A percentile compares a stretch with the other conserved stretches of the same genome.
Conservation (phyloP, 2,888 invertebrate genomes). For the Netelia melanura region DNA sequence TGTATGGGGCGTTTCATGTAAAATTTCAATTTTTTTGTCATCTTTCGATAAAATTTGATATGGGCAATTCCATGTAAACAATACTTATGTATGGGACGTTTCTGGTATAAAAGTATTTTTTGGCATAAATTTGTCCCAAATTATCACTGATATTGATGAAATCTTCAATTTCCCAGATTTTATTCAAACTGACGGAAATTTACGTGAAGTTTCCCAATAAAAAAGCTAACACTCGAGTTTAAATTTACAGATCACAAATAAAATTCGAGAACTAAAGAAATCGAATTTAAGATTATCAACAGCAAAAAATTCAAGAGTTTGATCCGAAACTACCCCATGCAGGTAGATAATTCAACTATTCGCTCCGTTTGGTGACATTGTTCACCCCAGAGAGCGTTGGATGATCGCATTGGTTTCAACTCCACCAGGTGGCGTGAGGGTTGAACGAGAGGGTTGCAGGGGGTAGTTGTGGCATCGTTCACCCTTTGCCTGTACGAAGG, state of each 20-base stretch:
- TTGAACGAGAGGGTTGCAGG: neutral
- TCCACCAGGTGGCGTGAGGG: neutral
- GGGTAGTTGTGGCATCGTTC: constrained; percentile 36
- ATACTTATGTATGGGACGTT: neutral
- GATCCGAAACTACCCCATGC: neutral
- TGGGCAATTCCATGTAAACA: too few relatives aligned
- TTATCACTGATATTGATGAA: too few relatives aligned
- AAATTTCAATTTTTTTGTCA: neutral
- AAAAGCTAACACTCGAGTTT: too few relatives aligned
- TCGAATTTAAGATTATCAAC: too few relatives aligned
- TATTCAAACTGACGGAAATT: too few relatives aligned
- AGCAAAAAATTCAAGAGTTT: neutral
- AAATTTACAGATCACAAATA: too few relatives aligned
- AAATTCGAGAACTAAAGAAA: too few relatives aligned
- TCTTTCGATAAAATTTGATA: neutral
- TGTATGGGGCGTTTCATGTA: neutral
- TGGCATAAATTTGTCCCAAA: too few relatives aligned
- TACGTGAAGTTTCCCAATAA: too few relatives aligned
- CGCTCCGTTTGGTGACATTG: constrained; percentile 22
- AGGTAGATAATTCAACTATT: neutral
- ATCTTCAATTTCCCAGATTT: too few relatives aligned
- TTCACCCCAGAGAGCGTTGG: constrained; percentile 12
- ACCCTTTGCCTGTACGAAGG: constrained; percentile 26
- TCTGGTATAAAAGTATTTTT: too few relatives aligned
- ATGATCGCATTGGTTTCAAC: neutral